phyloP scores from a whole-genome alignment of 2,888 invertebrate genomes.

The Thera obeliscata region DNA sequence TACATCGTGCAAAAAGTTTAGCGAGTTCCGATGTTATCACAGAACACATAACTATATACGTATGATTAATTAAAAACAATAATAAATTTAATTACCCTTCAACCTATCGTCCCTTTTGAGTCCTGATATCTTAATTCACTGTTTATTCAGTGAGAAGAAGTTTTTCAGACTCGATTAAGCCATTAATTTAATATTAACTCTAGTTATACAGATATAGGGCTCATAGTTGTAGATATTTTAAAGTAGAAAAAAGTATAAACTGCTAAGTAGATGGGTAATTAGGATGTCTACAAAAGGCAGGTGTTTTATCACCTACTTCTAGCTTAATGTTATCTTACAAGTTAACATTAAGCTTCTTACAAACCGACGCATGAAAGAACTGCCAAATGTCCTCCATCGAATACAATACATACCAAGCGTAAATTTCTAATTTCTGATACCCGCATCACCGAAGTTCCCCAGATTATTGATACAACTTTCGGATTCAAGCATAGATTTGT shows the following conservation, averaged over 20 bases:
- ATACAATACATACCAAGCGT: not conserved
- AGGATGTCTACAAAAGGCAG: slow-evolving; percentile 22
- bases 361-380: not conserved
- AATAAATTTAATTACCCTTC: slow-evolving; percentile 65
- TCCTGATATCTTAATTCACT: slow-evolving; percentile 37
- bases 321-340: slow-evolving; percentile 1
- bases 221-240: not conserved
- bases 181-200: slow-evolving; percentile 6
- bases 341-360: slow-evolving; percentile 3
- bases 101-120: slow-evolving; percentile 42
- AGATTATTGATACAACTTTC: too few relatives aligned
- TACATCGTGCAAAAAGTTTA: slow-evolving; percentile 65
- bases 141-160: slow-evolving; percentile 30
- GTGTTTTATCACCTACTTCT: slow-evolving; percentile 14
- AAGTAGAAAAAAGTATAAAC: slow-evolving; percentile 8
- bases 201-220: slow-evolving; percentile 7
- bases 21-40: slow-evolving; percentile 66
- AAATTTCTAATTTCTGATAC: too few relatives aligned
- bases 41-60: slow-evolving; percentile 63
- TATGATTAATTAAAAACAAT: slow-evolving; percentile 75
- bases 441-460: too few relatives aligned
- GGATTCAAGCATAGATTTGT: too few relatives aligned
- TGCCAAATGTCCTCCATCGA: not conserved
- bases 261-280: slow-evolving; percentile 22
- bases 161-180: slow-evolving; percentile 12